Percentiles rank a stretch among this genome's conserved stretches.
Evolutionary conservation across 2,797 vertebrate genomes (phyloP).

Genomic region (Cyprinodon diabolis): DNA sequence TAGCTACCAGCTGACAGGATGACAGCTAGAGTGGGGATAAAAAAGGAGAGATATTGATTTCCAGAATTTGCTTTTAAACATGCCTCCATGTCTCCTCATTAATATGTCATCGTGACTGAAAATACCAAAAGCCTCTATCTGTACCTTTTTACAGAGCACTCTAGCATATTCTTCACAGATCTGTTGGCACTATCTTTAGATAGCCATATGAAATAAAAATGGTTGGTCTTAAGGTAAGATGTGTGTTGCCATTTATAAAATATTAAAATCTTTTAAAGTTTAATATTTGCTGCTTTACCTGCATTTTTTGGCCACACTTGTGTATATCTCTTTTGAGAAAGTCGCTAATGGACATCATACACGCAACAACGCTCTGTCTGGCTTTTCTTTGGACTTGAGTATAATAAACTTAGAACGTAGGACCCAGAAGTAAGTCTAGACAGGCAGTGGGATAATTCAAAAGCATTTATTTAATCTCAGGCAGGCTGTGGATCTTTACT

Average conservation of each 20-base stretch:
- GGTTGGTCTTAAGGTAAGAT: conserved; percentile 41
- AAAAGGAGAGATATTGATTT: conserved; percentile 31
- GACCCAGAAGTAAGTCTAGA: no score
- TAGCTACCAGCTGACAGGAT: conserved; percentile 26
- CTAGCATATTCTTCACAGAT: conserved; percentile 50
- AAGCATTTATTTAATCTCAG: no score
- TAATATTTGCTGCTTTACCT: conserved; percentile 44
- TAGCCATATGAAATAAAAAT: conserved; percentile 58
- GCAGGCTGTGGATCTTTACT: no score
- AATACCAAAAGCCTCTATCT: conserved; percentile 39
- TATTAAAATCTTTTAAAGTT: conserved; percentile 64
- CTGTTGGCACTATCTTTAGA: conserved; percentile 38
- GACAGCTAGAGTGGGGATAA: conserved; percentile 8
- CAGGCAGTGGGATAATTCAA: no score
- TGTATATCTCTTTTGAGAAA: conserved; percentile 36
- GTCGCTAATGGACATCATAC: conserved; percentile 60
- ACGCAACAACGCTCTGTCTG: conserved; percentile 23
- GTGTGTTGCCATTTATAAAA: conserved; percentile 53
- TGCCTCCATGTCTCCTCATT: conserved; percentile 48
- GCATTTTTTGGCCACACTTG: conserved; percentile 37
- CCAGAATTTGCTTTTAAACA: conserved; percentile 25
- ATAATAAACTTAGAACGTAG: no score
- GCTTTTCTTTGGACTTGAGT: not conserved
- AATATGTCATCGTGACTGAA: conserved; percentile 58
- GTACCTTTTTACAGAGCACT: conserved; percentile 58